These are phyloP conservation scores for Fragum whitleyi DNA, from an alignment of 2,888 invertebrate species.

Conservation along the genomic window DNA sequence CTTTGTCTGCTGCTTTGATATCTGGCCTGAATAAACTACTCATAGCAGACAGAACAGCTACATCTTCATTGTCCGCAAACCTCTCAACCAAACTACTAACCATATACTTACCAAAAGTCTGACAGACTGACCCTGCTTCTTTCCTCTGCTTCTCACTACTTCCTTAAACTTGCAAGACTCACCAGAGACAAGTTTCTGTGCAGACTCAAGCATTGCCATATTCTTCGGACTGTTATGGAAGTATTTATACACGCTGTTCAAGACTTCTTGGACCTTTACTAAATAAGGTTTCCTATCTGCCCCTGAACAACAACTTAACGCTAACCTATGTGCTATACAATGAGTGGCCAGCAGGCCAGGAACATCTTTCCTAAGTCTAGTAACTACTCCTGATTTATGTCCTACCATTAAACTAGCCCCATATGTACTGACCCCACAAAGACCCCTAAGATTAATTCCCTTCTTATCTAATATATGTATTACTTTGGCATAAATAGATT, in stretches of 20 bases:
- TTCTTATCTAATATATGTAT: not conserved
- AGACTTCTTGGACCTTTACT: not conserved
- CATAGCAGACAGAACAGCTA: no score
- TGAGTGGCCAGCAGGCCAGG: conserved; percentile 50
- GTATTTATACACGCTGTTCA: no score
- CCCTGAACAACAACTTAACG: not conserved
- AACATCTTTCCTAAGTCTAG: not conserved
- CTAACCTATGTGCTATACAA: conserved; percentile 40
- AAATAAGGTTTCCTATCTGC: not conserved
- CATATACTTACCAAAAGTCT: no score
- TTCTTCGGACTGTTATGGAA: no score
- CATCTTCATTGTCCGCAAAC: no score
- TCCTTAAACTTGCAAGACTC: not conserved
- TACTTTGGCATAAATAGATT: not conserved
- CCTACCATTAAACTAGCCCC: not conserved
- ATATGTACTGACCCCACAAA: not conserved
- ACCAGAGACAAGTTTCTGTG: no score
- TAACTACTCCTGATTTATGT: not conserved
- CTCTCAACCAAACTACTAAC: no score
- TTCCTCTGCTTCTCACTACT: not conserved
- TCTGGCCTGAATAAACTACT: no score
- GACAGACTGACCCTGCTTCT: no score
- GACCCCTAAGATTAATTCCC: not conserved
- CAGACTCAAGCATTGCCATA: not conserved
- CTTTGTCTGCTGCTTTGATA: no score